Conservation (phyloP, 2,113 vertebrate genomes). For the Clarias macrocephalus region DNA sequence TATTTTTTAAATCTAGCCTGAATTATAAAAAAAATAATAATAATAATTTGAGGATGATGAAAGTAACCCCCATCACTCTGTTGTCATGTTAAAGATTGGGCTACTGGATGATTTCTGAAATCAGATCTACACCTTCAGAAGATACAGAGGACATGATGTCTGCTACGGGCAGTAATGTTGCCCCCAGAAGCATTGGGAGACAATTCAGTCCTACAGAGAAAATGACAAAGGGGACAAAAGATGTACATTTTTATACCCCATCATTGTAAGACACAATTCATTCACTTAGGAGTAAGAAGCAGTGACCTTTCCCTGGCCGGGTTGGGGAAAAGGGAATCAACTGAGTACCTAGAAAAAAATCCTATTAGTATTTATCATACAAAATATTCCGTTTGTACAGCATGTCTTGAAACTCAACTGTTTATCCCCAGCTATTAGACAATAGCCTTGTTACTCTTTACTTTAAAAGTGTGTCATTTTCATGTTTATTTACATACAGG, state of each 20-base stretch:
- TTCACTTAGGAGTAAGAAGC: conserved; percentile 76
- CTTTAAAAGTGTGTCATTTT: not conserved
- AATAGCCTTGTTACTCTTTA: not conserved
- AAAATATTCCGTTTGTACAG: no score
- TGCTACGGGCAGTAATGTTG: conserved; percentile 77
- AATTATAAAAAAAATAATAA: no score
- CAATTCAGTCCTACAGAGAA: conserved; percentile 75
- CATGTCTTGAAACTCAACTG: not conserved
- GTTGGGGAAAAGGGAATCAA: not conserved
- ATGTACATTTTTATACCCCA: conserved; percentile 48
- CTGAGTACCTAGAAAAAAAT: no score
- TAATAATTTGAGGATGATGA: conserved; percentile 65
- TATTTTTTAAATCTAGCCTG: not conserved
- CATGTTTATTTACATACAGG: not conserved
- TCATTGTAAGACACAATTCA: conserved; percentile 58
- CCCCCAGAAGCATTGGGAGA: conserved; percentile 78
- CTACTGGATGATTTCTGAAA: conserved; percentile 65
- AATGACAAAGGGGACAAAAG: conserved; percentile 69
- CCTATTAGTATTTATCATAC: no score
- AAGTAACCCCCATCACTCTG: conserved; percentile 75
- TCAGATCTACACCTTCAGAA: conserved; percentile 69
- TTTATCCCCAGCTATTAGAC: not conserved
- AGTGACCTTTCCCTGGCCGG: not conserved
- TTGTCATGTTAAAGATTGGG: conserved; percentile 51
- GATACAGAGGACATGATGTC: conserved; percentile 67